Evolutionary conservation across 2,113 vertebrate species (phyloP).

Genomic region (Macaca mulatta): DNA sequence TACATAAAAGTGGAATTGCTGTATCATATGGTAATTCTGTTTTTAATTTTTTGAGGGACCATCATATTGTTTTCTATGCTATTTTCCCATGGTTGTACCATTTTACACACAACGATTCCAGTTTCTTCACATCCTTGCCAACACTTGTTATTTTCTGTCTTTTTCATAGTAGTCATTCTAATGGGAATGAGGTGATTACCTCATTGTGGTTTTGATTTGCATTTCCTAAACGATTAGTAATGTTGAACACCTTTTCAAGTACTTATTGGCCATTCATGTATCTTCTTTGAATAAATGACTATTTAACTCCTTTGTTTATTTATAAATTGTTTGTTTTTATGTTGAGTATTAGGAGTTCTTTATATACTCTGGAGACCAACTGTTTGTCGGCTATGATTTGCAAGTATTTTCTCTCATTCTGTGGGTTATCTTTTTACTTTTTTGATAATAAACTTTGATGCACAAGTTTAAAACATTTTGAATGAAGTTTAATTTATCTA

Average conservation of each 20-base stretch:
- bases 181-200: too few species aligned
- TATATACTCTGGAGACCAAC: not conserved
- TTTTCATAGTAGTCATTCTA: not conserved
- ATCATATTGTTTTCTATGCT: not conserved
- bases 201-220: not conserved
- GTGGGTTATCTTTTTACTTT: not conserved
- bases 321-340: not conserved
- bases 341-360: not conserved
- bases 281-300: not conserved
- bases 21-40: not conserved
- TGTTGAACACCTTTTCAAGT: not conserved
- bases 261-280: not conserved
- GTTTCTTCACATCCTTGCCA: not conserved
- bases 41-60: not conserved
- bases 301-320: not conserved
- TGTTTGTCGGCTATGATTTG: not conserved
- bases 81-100: not conserved
- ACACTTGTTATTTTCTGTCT: not conserved
- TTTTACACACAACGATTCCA: not conserved
- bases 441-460: not conserved
- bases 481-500: not conserved
- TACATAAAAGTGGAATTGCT: not conserved
- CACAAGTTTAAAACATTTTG: not conserved
- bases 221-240: not conserved
- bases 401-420: not conserved